Base-by-base conservation (phyloP, 1,140 invertebrate genomes). In the Dendroctonus ponderosae region DNA sequence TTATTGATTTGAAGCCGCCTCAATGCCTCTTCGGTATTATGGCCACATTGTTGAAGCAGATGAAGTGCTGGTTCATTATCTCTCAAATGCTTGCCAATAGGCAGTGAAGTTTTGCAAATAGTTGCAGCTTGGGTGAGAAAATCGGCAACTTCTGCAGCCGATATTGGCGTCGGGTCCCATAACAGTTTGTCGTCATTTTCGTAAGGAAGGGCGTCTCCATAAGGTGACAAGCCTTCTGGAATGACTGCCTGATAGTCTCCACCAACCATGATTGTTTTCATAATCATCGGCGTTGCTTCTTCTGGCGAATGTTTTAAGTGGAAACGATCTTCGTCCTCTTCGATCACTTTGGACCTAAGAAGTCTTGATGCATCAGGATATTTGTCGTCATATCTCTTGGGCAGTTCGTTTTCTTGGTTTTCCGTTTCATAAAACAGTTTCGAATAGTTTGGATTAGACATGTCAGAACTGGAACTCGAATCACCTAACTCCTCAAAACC, bases 401-500 rank as follows among this genome's bases (percentile, higher is more conserved):
- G 67, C 54, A 57, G 46, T 51, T 69, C 75, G 50, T 73, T 75
- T 61, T 78, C 75, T 63, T 78, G 77, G 66, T 76, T 76, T 41
- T 78, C 79, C 53, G 73, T 81, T 69, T 80, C 83, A 80, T 86
- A 91, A 67, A 91, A 68, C 15, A 67, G 46, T 56, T 68, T 86
- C 78, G 87, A 85, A 81, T 89, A 89, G 77, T 93, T 89, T 53
- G 96, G 82, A 78, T 91, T 92, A 70, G 89, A 90, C 52, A 97
- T 83, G 81, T 97, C 94, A 71, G 92, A 91, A 71, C 87, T 85
- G 68, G 90, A 89, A 76, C 93, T 93, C 77, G 96, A 82, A 42
- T 92, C 93, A 84, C 97, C 95, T 84, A 97, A 94, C 82, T 97
- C 94, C 78, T 97, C 95, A 73, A 97, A 77, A 50, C 94, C 97